These are phyloP conservation scores for Stenichneumon culpator DNA, from an alignment of 2,888 invertebrate species.

Conservation along the genomic window DNA sequence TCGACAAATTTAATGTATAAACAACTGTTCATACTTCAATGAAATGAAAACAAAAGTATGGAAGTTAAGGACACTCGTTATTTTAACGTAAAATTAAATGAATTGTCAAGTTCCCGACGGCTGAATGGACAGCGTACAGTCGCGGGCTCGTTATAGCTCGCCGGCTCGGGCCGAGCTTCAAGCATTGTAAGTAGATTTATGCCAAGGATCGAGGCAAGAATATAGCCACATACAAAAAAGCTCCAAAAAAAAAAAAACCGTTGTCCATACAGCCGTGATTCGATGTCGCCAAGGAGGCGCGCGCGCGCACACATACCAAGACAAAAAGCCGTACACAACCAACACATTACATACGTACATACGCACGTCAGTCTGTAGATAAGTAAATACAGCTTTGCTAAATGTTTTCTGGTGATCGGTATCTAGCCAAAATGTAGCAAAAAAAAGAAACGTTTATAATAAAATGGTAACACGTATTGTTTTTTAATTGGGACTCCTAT, in stretches of 20 bases:
- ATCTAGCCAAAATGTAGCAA: slow-evolving; percentile 84
- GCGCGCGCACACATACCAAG: slow-evolving; percentile 32
- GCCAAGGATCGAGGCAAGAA: slow-evolving; percentile 6
- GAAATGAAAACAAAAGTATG: slow-evolving; percentile 60
- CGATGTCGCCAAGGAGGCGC: slow-evolving; percentile 40
- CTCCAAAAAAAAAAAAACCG: slow-evolving; percentile 36
- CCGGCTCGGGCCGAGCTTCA: slow-evolving; percentile 53
- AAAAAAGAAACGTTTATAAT: slow-evolving; percentile 83
- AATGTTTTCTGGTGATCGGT: slow-evolving; percentile 85
- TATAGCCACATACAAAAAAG: neutral
- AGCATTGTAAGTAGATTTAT: slow-evolving; percentile 68
- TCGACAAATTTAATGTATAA: slow-evolving; percentile 82
- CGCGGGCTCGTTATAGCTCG: slow-evolving; percentile 42
- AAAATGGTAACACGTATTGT: slow-evolving; percentile 84
- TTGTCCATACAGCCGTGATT: slow-evolving; percentile 72
- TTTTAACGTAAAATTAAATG: slow-evolving; percentile 65
- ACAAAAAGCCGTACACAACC: slow-evolving; percentile 67
- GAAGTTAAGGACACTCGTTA: slow-evolving; percentile 75
- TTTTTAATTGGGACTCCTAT: slow-evolving; percentile 77
- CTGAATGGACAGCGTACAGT: slow-evolving; percentile 69
- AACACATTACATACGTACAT: slow-evolving; percentile 69
- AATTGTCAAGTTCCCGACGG: slow-evolving; percentile 63
- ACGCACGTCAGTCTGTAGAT: slow-evolving; percentile 82
- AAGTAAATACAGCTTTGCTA: slow-evolving; percentile 84
- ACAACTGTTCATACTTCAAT: slow-evolving; percentile 70